phyloP scores from a whole-genome alignment of 2,888 invertebrate species.

The Timema podura region DNA sequence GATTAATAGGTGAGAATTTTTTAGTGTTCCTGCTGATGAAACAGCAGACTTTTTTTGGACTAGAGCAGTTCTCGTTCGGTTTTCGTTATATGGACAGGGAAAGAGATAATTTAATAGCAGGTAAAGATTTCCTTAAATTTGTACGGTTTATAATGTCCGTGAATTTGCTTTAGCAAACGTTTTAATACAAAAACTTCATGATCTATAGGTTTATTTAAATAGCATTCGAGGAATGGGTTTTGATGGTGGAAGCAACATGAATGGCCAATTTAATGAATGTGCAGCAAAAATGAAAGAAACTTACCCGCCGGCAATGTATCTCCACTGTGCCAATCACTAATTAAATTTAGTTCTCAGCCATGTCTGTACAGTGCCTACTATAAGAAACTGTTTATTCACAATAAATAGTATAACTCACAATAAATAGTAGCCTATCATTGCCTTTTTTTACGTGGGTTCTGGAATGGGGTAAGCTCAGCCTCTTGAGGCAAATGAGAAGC shows the following conservation, averaged over 20 bases:
- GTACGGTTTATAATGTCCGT: background rate
- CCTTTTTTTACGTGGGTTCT: no score
- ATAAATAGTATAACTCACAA: conserved; percentile 7
- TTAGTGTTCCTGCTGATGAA: no score
- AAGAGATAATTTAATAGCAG: background rate
- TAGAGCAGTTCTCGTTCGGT: no score
- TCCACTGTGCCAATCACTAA: background rate
- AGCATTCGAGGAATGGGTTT: background rate
- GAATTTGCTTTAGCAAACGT: background rate
- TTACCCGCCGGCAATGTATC: background rate
- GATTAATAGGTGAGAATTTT: no score
- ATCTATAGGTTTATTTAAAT: background rate
- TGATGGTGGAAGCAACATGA: conserved; percentile 1
- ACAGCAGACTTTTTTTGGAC: no score
- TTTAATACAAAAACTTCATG: background rate
- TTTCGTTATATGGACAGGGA: background rate
- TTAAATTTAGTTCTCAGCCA: background rate
- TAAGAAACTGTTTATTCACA: background rate
- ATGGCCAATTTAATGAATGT: background rate
- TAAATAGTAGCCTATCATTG: no score
- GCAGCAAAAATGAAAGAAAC: background rate
- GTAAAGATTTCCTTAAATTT: conserved; percentile 7
- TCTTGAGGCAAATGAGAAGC: no score
- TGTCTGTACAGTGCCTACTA: background rate
- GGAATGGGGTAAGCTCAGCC: no score